Evolutionary conservation across 2,888 invertebrate species (phyloP).

Genomic region (Formica aserva): DNA sequence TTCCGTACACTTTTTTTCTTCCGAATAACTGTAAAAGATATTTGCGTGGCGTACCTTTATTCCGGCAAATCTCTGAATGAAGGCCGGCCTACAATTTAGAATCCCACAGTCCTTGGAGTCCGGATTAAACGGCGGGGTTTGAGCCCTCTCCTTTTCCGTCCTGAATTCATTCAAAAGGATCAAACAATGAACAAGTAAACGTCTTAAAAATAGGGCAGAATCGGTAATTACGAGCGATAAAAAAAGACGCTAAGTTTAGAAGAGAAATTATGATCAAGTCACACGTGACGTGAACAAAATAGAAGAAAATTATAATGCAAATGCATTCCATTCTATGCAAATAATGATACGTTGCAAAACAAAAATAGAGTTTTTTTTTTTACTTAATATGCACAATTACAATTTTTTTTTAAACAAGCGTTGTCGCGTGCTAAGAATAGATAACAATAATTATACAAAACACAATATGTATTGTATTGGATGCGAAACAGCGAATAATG

Average conservation of each 20-base stretch:
- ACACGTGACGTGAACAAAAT: not conserved
- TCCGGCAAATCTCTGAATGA: slow-evolving; percentile 95
- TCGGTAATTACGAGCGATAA: slow-evolving; percentile 15
- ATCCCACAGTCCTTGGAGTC: slow-evolving; percentile 95
- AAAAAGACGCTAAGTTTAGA: not conserved
- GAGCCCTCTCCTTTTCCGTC: slow-evolving; percentile 83
- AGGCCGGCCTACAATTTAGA: slow-evolving; percentile 93
- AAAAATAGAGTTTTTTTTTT: not conserved
- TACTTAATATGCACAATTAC: not conserved
- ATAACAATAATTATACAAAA: not conserved
- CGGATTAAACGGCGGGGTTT: slow-evolving; percentile 85
- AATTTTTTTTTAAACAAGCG: not conserved
- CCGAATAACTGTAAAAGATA: not conserved
- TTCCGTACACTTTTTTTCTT: not conserved
- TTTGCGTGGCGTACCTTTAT: slow-evolving; percentile 90
- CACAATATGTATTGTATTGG: not conserved
- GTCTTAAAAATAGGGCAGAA: not conserved
- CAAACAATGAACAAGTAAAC: slow-evolving; percentile 14
- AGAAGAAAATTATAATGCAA: not conserved
- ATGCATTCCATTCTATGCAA: not conserved
- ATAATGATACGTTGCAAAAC: not conserved
- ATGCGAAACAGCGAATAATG: not conserved
- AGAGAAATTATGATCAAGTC: not conserved
- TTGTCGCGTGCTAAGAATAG: not conserved
- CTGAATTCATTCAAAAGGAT: slow-evolving; percentile 67